Evolutionary conservation across 2,888 invertebrate species (phyloP).

Genomic region (Pteria penguin): DNA sequence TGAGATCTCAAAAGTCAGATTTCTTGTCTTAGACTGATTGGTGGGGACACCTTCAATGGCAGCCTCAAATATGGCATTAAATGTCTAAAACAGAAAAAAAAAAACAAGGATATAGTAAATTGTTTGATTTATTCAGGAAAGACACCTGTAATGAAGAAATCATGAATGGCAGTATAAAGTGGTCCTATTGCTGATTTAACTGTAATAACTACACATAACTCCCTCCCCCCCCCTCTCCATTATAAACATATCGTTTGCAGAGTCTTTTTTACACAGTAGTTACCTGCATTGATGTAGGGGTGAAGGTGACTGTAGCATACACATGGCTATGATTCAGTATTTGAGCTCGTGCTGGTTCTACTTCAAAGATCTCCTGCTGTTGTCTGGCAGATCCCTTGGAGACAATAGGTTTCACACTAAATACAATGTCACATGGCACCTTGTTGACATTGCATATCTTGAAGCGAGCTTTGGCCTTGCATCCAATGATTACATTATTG

Average conservation of each 20-base stretch:
- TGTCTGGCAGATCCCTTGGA: conserved; percentile 67
- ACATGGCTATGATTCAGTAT: conserved; percentile 78
- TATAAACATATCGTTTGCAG: background rate
- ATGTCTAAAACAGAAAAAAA: conserved; percentile 63
- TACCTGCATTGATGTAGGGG: conserved; percentile 80
- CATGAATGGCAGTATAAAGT: no score
- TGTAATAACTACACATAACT: background rate
- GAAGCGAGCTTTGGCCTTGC: conserved; percentile 78
- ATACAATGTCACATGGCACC: conserved; percentile 79
- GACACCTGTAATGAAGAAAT: no score
- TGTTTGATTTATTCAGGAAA: no score
- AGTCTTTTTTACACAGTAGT: conserved; percentile 1
- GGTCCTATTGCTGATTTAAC: no score
- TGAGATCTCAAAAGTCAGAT: conserved; percentile 77
- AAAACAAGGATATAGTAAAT: background rate
- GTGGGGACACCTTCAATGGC: conserved; percentile 72
- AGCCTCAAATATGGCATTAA: conserved; percentile 78
- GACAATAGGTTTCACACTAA: conserved; percentile 71
- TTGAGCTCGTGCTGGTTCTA: conserved; percentile 77
- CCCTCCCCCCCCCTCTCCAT: background rate
- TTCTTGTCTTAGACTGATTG: conserved; percentile 74
- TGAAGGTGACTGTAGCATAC: conserved; percentile 79
- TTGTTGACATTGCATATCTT: conserved; percentile 79
- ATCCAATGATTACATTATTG: conserved; percentile 79
- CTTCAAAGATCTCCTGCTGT: conserved; percentile 77